Evolutionary conservation across 2,888 invertebrate species (phyloP), one percentile per base, ranked within the genome.

Genomic region (Dendrolimus houi): DNA sequence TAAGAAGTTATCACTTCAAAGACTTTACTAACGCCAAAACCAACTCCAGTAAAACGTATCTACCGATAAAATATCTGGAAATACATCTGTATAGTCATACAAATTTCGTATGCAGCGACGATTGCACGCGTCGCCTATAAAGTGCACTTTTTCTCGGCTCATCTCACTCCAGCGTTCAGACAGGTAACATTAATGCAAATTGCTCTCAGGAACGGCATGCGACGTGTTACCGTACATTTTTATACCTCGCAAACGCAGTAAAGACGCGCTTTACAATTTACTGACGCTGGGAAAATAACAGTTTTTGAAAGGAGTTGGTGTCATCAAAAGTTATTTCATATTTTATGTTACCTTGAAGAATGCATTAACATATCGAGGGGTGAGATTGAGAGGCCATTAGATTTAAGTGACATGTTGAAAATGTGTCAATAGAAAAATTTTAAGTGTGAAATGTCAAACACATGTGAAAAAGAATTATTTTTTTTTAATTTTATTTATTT

Each of bases 111-210:
- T 47, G 47, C 47, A 6, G 47, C 47, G 12, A 47, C 29, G 47
- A 47, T 47, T 47, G 47, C 47, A 47, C 10, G 47, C 12, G 47
- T 47, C 9, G 47, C 47, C 47, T 8, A 47, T 47, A 47, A 47
- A 47, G 10, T 47, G 47, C 47, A 47, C 47, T 47, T 47, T 47
- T 47, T 29, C 29, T 29, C 29, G 29, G 29, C 47, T 47, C 47
- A 12, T 10, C 47, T 47, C 47, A 47, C 12, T 12, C 12, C 47
- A 9, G 9, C 9, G 9, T 9, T 47, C 47, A 47, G 47, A 12
- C 47, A 9, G 47, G 76, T 74, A 74, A 71, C 72, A 80, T 82
- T 81, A 81, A 83, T 81, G 81, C 79, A 81, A 81, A 81, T 80
- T 77, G 79, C 74, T 59, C 58, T 60, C 62, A 61, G 65, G 62